Evolutionary conservation across 2,888 invertebrate genomes (phyloP), one percentile per base, ranked within the genome.

Genomic region (Drosophila pseudotakahashii): DNA sequence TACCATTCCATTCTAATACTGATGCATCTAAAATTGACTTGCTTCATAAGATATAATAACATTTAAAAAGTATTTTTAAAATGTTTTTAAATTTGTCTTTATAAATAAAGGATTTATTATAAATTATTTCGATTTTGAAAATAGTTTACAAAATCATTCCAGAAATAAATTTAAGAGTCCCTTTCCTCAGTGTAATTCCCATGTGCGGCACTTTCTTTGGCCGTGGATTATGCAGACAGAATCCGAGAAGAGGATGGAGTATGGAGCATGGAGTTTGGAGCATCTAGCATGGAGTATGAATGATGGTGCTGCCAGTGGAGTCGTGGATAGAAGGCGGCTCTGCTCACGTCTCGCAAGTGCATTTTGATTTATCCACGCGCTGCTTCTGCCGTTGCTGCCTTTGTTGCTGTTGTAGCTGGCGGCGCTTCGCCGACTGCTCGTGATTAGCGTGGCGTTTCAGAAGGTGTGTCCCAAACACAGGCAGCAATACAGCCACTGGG

Each of bases 401-500:
- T 36, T 53, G 50, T 9, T 42, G 30, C 19, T 47, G 36, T 45
- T 54, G 70, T 69, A 39, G 64, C 66, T 66, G 71, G 41, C 79
- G 86, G 81, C 88, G 76, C 82, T 79, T 73, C 62, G 47, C 9
- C 50, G 62, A 70, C 70, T 61, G 52, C 79, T 77, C 83, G 81
- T 89, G 84, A 85, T 85, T 85, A 85, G 88, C 83, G 88, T 84
- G 89, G 83, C 89, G 88, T 88, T 89, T 70, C 54, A 47, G 86
- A 76, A 88, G 89, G 89, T 86, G 84, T 84, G 84, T 85, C 89
- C 88, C 88, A 88, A 89, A 85, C 89, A 76, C 80, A 89, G 89
- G 85, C 88, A 87, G 74, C 66, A 34, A 44, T 42, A 60, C 14
- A 34, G 47, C 62, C 61, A 60, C 37, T 16, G 14, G 19, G 36